Evolutionary conservation across 2,888 invertebrate genomes (phyloP).

Genomic region (Nymphalis urticae): DNA sequence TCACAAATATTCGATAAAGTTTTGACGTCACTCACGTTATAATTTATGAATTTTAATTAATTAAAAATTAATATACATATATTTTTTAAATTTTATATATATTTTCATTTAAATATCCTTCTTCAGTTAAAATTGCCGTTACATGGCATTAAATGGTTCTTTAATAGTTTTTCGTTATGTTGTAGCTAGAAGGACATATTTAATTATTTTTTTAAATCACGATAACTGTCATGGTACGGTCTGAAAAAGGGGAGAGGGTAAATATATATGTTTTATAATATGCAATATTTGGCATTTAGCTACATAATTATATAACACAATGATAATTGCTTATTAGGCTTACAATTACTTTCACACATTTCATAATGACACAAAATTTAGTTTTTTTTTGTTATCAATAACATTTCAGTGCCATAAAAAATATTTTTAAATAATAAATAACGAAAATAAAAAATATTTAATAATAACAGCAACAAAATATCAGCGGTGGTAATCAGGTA

Average conservation of each 20-base stretch:
- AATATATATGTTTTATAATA: slow-evolving; percentile 11
- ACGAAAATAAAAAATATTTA: slow-evolving; percentile 20
- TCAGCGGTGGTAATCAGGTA: slow-evolving; percentile 36
- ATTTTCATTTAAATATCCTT: too few relatives aligned
- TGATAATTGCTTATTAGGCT: background rate
- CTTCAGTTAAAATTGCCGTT: too few relatives aligned
- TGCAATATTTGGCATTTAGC: slow-evolving; percentile 17
- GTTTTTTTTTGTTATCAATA: background rate
- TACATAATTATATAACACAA: background rate
- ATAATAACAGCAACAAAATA: slow-evolving; percentile 18
- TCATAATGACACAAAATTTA: background rate
- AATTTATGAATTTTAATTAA: too few relatives aligned
- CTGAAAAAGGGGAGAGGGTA: background rate
- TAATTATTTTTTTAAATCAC: too few relatives aligned
- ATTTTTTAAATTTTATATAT: too few relatives aligned
- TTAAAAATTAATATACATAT: too few relatives aligned
- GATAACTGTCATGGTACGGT: background rate
- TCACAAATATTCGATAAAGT: too few relatives aligned
- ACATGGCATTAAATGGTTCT: too few relatives aligned
- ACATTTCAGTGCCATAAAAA: slow-evolving; percentile 7
- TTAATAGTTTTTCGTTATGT: too few relatives aligned
- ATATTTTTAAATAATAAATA: slow-evolving; percentile 19
- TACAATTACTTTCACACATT: background rate
- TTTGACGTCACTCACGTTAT: too few relatives aligned
- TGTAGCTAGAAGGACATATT: too few relatives aligned